Conservation (phyloP, 2,797 vertebrate species). For the Schizopygopsis malacanthus region DNA sequence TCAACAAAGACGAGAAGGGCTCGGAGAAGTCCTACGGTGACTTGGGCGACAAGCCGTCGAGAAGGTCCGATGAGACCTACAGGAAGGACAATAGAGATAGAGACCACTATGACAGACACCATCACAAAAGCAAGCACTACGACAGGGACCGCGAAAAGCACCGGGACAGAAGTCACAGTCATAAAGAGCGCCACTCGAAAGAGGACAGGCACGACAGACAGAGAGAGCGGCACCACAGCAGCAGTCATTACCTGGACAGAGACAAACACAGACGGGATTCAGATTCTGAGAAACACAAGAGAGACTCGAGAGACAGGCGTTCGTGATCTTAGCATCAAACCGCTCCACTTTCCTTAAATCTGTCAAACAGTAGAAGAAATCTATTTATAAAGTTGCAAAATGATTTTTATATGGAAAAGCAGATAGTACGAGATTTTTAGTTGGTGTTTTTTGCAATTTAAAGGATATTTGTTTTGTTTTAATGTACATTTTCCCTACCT, state of each 20-base stretch:
- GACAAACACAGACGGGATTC: slow-evolving; percentile 87
- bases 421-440: slow-evolving; percentile 56
- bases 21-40: slow-evolving; percentile 86
- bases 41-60: slow-evolving; percentile 87
- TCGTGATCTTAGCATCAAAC: slow-evolving; percentile 66
- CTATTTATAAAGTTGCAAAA: slow-evolving; percentile 62
- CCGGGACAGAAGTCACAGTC: slow-evolving; percentile 74
- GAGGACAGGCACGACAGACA: slow-evolving; percentile 85
- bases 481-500: slow-evolving; percentile 14
- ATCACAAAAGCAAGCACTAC: slow-evolving; percentile 86
- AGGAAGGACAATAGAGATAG: slow-evolving; percentile 77
- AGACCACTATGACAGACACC: slow-evolving; percentile 82
- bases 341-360: slow-evolving; percentile 61
- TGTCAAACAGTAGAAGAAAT: slow-evolving; percentile 64
- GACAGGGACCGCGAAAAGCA: slow-evolving; percentile 80
- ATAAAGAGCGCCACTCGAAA: slow-evolving; percentile 74
- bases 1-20: slow-evolving; percentile 81
- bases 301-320: slow-evolving; percentile 78
- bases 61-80: slow-evolving; percentile 75
- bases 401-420: slow-evolving; percentile 58
- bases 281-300: slow-evolving; percentile 78
- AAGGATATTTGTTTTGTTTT: slow-evolving; percentile 55
- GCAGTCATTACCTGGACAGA: slow-evolving; percentile 71
- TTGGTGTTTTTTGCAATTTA: slow-evolving; percentile 41
- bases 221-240: slow-evolving; percentile 81